These are phyloP conservation scores for Anastrepha ludens DNA, from an alignment of 1,140 invertebrate genomes.

Conservation along the genomic window DNA sequence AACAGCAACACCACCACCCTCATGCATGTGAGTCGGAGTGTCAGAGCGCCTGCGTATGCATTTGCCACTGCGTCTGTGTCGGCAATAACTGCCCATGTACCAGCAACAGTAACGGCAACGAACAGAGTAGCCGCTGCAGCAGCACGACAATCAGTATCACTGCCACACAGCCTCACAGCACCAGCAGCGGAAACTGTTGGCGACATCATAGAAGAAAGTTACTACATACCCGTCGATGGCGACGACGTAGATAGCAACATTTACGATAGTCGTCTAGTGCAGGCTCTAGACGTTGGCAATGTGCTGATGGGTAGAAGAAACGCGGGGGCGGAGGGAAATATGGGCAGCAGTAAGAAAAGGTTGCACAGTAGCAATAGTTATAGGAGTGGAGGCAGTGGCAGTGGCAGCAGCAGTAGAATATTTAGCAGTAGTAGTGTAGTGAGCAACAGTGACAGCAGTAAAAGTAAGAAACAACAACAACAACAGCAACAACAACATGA, in stretches of 20 bases:
- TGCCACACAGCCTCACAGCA: slow-evolving; percentile 53
- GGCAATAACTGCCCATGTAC: slow-evolving; percentile 9
- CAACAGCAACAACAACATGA: slow-evolving; percentile 51
- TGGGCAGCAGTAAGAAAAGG: slow-evolving; percentile 21
- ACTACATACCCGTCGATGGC: slow-evolving; percentile 54
- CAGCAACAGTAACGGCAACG: neutral
- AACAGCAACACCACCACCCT: slow-evolving; percentile 59
- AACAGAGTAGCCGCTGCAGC: slow-evolving; percentile 61
- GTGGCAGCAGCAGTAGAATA: slow-evolving; percentile 57
- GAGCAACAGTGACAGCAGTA: slow-evolving; percentile 58
- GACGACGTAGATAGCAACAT: slow-evolving; percentile 28
- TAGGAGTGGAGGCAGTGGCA: slow-evolving; percentile 27
- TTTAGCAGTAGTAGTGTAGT: slow-evolving; percentile 70
- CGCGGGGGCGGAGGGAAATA: neutral
- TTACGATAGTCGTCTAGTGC: slow-evolving; percentile 14
- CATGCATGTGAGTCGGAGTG: slow-evolving; percentile 11
- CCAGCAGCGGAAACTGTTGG: slow-evolving; percentile 47
- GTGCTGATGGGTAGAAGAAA: neutral
- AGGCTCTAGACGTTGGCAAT: neutral
- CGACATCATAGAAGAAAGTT: slow-evolving; percentile 54
- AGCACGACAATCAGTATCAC: slow-evolving; percentile 67
- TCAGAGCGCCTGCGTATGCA: neutral
- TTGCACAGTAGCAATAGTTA: slow-evolving; percentile 16
- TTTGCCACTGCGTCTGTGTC: neutral
- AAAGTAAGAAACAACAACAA: slow-evolving; percentile 59